Evolutionary conservation across 2,797 vertebrate species (phyloP).

Genomic region (Eulemur coronatus): DNA sequence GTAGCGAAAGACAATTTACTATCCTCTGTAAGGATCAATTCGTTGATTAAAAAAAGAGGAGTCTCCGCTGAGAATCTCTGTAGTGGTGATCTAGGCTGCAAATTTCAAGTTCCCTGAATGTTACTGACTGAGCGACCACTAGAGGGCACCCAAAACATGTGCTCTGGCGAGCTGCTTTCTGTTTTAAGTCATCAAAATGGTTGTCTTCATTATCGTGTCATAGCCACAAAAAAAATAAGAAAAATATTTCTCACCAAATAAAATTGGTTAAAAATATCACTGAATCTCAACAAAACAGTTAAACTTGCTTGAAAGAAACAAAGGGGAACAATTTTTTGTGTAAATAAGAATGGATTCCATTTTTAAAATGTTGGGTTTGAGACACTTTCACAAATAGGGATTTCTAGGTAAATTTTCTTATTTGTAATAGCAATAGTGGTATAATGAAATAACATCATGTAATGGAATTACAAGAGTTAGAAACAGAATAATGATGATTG

Average conservation of each 20-base stretch:
- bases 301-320: background rate
- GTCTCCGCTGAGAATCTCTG: background rate
- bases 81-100: background rate
- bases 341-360: background rate
- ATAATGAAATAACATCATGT: background rate
- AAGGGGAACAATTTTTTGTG: background rate
- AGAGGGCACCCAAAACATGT: conserved; percentile 47
- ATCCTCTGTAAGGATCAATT: background rate
- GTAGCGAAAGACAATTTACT: background rate
- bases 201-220: background rate
- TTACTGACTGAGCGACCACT: background rate
- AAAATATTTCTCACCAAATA: background rate
- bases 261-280: background rate
- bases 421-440: background rate
- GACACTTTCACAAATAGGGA: background rate
- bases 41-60: background rate
- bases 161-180: background rate
- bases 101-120: background rate
- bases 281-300: background rate
- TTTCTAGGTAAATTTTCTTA: background rate
- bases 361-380: background rate
- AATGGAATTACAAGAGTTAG: background rate
- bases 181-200: background rate
- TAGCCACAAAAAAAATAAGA: background rate
- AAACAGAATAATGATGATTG: background rate